phyloP scores from a whole-genome alignment of 1,140 invertebrate species.

The Aethina tumida region DNA sequence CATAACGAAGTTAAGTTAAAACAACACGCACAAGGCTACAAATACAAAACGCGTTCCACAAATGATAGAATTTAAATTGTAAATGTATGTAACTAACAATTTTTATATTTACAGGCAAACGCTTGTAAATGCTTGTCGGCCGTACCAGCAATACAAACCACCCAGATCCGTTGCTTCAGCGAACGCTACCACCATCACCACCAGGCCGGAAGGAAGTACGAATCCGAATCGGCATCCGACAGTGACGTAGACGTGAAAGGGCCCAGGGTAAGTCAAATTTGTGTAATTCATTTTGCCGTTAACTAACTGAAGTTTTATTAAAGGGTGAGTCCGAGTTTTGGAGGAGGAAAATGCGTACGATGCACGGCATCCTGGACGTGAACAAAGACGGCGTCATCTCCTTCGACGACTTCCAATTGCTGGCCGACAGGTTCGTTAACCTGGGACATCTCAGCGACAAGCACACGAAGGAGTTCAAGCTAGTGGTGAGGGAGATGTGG shows the following conservation, averaged over 20 bases:
- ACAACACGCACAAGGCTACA: too few relatives aligned
- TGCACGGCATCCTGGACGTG: slow-evolving; percentile 68
- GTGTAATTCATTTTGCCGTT: not conserved
- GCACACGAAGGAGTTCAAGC: slow-evolving; percentile 52
- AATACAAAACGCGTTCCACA: too few relatives aligned
- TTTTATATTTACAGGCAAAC: too few relatives aligned
- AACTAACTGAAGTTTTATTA: not conserved
- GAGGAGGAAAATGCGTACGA: slow-evolving; percentile 76
- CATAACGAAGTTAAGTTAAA: too few relatives aligned
- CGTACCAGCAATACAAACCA: too few relatives aligned
- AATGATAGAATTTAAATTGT: too few relatives aligned
- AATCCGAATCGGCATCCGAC: slow-evolving; percentile 28
- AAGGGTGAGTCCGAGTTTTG: slow-evolving; percentile 77
- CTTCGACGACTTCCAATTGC: slow-evolving; percentile 65
- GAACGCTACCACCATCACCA: too few relatives aligned
- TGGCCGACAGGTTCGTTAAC: slow-evolving; percentile 60
- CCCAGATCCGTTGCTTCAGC: too few relatives aligned
- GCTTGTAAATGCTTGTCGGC: too few relatives aligned
- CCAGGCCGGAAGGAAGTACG: slow-evolving; percentile 17
- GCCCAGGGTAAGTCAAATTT: slow-evolving; percentile 22
- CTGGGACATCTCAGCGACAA: slow-evolving; percentile 56
- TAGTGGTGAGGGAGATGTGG: slow-evolving; percentile 62
- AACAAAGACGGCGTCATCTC: slow-evolving; percentile 79
- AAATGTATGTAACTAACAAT: too few relatives aligned
- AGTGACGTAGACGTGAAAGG: slow-evolving; percentile 28